A percentile compares a stretch with the other conserved stretches of the same genome.
Conservation (phyloP, 2,113 vertebrate genomes). For the Cyphomyrus plagiostoma region DNA sequence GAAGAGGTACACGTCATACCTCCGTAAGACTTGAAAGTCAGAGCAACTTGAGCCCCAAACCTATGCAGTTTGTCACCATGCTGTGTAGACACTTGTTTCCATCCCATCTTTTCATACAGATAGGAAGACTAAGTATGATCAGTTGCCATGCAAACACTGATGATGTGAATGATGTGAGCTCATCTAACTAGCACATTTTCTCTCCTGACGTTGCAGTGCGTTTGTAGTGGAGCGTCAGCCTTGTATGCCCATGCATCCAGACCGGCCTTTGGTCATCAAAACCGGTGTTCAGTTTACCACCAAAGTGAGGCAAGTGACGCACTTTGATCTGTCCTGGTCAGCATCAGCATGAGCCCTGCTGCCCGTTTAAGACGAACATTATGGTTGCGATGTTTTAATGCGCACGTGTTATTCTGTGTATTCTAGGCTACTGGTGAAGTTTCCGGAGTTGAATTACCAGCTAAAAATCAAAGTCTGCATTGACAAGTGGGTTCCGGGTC, state of each 20-base stretch:
- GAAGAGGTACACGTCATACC: slow-evolving; percentile 73
- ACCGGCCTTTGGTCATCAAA: slow-evolving; percentile 95
- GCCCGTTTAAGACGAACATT: not conserved
- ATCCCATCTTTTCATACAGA: not conserved
- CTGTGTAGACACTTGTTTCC: not conserved
- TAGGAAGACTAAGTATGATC: not conserved
- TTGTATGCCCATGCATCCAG: slow-evolving; percentile 98
- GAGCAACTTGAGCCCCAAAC: not conserved
- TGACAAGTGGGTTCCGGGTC: slow-evolving; percentile 79
- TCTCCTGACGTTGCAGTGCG: slow-evolving; percentile 60
- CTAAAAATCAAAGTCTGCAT: slow-evolving; percentile 99
- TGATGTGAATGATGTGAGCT: not conserved
- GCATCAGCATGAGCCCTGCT: not conserved
- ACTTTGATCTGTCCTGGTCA: not conserved
- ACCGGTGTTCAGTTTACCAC: slow-evolving; percentile 97
- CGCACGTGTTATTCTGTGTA: not conserved
- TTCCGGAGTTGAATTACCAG: slow-evolving; percentile 96
- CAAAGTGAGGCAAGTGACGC: slow-evolving; percentile 82
- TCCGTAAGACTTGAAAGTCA: not conserved
- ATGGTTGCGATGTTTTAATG: not conserved
- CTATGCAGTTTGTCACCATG: not conserved
- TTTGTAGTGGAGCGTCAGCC: slow-evolving; percentile 96
- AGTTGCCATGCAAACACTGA: not conserved
- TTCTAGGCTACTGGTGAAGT: slow-evolving; percentile 89
- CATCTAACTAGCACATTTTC: no score